Evolutionary conservation across 2,888 invertebrate genomes (phyloP).

Genomic region (Cryptocheilus praepositus): DNA sequence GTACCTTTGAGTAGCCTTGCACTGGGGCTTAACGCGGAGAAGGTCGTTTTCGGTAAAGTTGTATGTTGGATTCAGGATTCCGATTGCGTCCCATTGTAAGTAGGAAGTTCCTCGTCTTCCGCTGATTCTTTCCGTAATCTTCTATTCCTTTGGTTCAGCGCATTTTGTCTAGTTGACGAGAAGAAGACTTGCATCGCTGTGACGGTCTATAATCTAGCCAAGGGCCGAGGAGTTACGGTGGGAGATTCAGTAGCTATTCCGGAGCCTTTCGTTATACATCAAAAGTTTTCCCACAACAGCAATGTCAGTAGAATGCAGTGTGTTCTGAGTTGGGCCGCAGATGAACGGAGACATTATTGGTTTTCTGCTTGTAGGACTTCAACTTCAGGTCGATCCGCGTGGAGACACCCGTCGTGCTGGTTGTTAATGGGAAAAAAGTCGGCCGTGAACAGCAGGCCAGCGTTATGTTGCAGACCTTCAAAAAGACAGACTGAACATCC

Average conservation of each 20-base stretch:
- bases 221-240: slow-evolving; percentile 88
- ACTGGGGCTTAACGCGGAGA: slow-evolving; percentile 81
- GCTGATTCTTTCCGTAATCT: background rate
- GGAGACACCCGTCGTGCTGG: slow-evolving; percentile 84
- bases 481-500: slow-evolving; percentile 77
- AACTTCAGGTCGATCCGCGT: slow-evolving; percentile 85
- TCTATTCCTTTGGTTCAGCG: slow-evolving; percentile 76
- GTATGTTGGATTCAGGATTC: slow-evolving; percentile 87
- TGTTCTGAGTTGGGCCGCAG: background rate
- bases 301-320: slow-evolving; percentile 73
- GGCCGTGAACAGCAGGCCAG: slow-evolving; percentile 81
- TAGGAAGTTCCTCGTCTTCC: slow-evolving; percentile 47
- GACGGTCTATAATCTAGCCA: slow-evolving; percentile 89
- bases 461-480: slow-evolving; percentile 81
- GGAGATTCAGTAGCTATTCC: slow-evolving; percentile 90
- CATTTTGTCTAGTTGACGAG: slow-evolving; percentile 88
- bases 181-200: slow-evolving; percentile 84
- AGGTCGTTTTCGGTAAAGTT: slow-evolving; percentile 85
- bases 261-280: slow-evolving; percentile 81
- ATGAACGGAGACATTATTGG: slow-evolving; percentile 14
- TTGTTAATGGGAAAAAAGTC: slow-evolving; percentile 86
- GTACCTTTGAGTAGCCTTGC: slow-evolving; percentile 77
- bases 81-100: slow-evolving; percentile 87
- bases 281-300: slow-evolving; percentile 78
- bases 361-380: slow-evolving; percentile 78